A percentile compares a stretch with the other conserved stretches of the same genome.
phyloP scores from a whole-genome alignment of 2,113 vertebrate genomes.

The Ciconia stormi region DNA sequence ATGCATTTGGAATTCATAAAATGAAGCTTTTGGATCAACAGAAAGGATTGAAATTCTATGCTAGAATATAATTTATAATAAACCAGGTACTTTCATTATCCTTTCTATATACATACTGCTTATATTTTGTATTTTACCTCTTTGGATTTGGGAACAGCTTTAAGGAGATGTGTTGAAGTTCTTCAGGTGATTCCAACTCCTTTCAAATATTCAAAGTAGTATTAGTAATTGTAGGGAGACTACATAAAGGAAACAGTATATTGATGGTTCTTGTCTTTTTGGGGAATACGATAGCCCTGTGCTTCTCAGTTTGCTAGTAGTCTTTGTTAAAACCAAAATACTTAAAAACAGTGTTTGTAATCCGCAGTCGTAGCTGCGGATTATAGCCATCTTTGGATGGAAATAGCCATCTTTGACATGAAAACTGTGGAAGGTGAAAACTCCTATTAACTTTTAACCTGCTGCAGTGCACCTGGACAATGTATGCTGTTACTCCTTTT shows the following conservation, averaged over 20 bases:
- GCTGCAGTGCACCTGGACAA: not conserved
- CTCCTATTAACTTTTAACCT: not conserved
- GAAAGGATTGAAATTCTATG: not conserved
- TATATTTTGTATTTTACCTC: not conserved
- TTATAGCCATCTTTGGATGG: not conserved
- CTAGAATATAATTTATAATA: not conserved
- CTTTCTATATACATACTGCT: not conserved
- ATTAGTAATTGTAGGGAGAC: not conserved
- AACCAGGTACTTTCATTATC: not conserved
- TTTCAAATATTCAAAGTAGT: not conserved
- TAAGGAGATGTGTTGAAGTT: not conserved
- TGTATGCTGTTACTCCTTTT: not conserved
- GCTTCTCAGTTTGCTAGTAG: not conserved
- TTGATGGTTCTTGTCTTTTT: not conserved
- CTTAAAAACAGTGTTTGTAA: not conserved
- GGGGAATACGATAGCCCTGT: accelerated
- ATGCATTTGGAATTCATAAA: not conserved
- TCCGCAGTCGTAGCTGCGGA: not conserved
- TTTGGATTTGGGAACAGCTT: not conserved
- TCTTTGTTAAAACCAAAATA: not conserved
- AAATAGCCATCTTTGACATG: not conserved
- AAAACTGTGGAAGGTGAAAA: not conserved
- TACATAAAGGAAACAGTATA: not conserved
- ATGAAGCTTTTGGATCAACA: not conserved
- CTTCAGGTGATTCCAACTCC: not conserved